Evolutionary conservation across 2,888 invertebrate genomes (phyloP).

Genomic region (Cheilosia scutellata): DNA sequence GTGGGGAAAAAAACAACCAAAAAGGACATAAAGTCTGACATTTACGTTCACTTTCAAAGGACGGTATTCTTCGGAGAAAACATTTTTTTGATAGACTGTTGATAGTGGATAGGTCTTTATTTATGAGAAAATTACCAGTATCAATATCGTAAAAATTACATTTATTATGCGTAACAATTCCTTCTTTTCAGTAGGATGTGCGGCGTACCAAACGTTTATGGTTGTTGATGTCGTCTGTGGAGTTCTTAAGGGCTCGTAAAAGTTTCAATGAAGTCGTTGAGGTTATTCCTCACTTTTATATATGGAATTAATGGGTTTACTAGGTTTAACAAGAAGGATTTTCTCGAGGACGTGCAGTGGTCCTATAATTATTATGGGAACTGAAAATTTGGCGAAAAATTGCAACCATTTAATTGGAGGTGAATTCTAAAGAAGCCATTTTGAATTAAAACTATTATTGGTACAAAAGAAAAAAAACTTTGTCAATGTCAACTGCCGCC

Average conservation of each 20-base stretch:
- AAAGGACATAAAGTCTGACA: slow-evolving; percentile 70
- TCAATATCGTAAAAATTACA: slow-evolving; percentile 68
- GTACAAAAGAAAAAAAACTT: not conserved
- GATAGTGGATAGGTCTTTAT: slow-evolving; percentile 45
- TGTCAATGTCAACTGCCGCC: slow-evolving; percentile 3
- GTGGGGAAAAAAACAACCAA: slow-evolving; percentile 46
- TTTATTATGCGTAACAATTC: slow-evolving; percentile 67
- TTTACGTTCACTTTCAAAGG: slow-evolving; percentile 58
- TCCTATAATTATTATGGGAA: not conserved
- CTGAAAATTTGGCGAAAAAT: not conserved
- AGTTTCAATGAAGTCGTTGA: slow-evolving; percentile 26
- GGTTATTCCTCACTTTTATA: slow-evolving; percentile 16
- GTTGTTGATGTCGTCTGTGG: not conserved
- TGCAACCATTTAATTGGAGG: not conserved
- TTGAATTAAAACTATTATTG: not conserved
- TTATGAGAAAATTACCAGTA: slow-evolving; percentile 62
- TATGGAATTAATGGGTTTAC: not conserved
- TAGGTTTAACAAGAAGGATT: slow-evolving; percentile 9
- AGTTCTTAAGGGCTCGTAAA: slow-evolving; percentile 45
- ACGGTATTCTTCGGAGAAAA: slow-evolving; percentile 3
- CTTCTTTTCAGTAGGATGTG: slow-evolving; percentile 25
- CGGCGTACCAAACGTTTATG: slow-evolving; percentile 28
- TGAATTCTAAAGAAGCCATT: not conserved
- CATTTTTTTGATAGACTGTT: slow-evolving; percentile 59
- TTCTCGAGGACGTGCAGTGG: not conserved